Conservation (phyloP, 2,113 vertebrate genomes). For the Bos javanicus region DNA sequence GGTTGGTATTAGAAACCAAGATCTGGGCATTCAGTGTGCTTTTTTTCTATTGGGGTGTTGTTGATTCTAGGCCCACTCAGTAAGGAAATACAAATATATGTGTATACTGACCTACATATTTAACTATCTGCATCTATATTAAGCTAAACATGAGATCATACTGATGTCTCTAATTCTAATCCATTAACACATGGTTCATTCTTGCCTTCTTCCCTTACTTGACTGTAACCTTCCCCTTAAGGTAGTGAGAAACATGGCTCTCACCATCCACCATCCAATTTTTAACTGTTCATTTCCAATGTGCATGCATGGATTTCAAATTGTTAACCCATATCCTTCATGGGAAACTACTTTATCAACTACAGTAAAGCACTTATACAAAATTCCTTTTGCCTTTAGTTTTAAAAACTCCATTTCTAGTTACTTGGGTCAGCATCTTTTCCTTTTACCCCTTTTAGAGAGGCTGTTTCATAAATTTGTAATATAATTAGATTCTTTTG, state of each 20-base stretch:
- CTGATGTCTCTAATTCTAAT: background rate
- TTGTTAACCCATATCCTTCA: background rate
- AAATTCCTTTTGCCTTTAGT: background rate
- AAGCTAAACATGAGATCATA: background rate
- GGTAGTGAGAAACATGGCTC: background rate
- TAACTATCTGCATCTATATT: background rate
- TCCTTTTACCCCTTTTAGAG: background rate
- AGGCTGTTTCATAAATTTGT: slow-evolving; percentile 3
- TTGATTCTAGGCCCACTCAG: background rate
- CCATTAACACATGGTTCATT: background rate
- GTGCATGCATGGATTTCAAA: background rate
- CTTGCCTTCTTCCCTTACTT: background rate
- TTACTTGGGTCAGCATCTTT: background rate
- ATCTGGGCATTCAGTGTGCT: background rate
- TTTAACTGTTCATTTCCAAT: background rate
- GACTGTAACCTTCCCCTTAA: background rate
- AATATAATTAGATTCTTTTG: slow-evolving; percentile 13
- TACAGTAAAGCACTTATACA: background rate
- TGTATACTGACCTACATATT: background rate
- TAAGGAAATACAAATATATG: background rate
- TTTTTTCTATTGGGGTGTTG: background rate
- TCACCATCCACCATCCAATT: background rate
- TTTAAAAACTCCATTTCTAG: background rate
- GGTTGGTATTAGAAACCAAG: background rate
- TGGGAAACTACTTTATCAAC: background rate